phyloP scores from a whole-genome alignment of 2,113 vertebrate species.

The Tympanuchus pallidicinctus region DNA sequence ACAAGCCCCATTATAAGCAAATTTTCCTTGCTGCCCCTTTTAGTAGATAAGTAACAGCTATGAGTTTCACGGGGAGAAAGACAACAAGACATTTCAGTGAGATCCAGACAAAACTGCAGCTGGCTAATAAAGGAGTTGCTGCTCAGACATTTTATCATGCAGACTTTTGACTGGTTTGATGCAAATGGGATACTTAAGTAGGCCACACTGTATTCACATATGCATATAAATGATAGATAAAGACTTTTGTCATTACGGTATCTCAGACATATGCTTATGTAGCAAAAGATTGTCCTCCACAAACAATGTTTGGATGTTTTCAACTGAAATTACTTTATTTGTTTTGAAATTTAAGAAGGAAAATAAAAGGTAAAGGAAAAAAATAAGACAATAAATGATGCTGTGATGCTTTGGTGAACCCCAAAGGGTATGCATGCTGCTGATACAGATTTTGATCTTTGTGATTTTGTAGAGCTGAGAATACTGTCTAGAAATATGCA shows the following conservation, averaged over 20 bases:
- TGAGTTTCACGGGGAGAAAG: not conserved
- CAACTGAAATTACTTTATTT: not conserved
- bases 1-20: not conserved
- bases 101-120: not conserved
- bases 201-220: rapidly evolving
- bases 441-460: not conserved
- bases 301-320: not conserved
- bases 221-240: not conserved
- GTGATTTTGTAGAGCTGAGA: not conserved
- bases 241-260: not conserved
- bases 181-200: not conserved
- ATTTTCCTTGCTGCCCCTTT: not conserved
- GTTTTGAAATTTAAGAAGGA: not conserved
- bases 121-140: not conserved
- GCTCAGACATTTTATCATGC: not conserved
- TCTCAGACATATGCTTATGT: not conserved
- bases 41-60: not conserved
- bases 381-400: not conserved
- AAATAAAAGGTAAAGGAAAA: not conserved
- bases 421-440: rapidly evolving
- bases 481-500: not conserved
- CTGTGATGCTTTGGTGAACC: rapidly evolving
- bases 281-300: not conserved
- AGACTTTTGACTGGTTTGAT: not conserved
- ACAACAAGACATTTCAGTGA: not conserved